phyloP scores from a whole-genome alignment of 1,140 invertebrate genomes.

The Drosophila elegans region DNA sequence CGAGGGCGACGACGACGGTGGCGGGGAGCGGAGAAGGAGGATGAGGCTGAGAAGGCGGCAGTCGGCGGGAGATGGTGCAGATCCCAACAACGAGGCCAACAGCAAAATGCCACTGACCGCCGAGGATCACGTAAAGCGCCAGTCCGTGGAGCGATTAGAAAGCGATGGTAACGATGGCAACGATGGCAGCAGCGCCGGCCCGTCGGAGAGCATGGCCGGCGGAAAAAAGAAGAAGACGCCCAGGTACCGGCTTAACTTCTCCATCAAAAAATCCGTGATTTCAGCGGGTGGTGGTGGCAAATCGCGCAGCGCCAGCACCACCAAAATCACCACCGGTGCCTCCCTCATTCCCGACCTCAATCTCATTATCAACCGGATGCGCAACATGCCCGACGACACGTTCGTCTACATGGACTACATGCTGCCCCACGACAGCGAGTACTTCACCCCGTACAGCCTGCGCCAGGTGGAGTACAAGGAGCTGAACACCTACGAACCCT shows the following conservation, averaged over 20 bases:
- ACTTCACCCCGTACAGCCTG: slow-evolving; percentile 89
- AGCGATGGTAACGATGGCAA: slow-evolving; percentile 11
- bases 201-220: background rate
- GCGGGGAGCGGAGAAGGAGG: background rate
- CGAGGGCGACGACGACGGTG: background rate
- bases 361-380: slow-evolving; percentile 54
- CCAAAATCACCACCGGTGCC: slow-evolving; percentile 70
- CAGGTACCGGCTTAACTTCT: slow-evolving; percentile 13
- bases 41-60: background rate
- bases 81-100: no score
- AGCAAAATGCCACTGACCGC: background rate
- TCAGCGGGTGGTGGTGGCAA: background rate
- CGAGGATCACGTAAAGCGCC: background rate
- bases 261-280: background rate
- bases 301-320: background rate
- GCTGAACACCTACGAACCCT: slow-evolving; percentile 87
- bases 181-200: background rate
- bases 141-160: slow-evolving; percentile 3
- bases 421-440: slow-evolving; percentile 88
- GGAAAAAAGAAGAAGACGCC: background rate
- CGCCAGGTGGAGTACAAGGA: slow-evolving; percentile 88
- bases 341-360: slow-evolving; percentile 77
- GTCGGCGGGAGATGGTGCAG: background rate
- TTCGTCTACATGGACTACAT: slow-evolving; percentile 90
- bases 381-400: slow-evolving; percentile 84